Evolutionary conservation across 2,113 vertebrate genomes (phyloP).

Genomic region (Semnornis frantzii): DNA sequence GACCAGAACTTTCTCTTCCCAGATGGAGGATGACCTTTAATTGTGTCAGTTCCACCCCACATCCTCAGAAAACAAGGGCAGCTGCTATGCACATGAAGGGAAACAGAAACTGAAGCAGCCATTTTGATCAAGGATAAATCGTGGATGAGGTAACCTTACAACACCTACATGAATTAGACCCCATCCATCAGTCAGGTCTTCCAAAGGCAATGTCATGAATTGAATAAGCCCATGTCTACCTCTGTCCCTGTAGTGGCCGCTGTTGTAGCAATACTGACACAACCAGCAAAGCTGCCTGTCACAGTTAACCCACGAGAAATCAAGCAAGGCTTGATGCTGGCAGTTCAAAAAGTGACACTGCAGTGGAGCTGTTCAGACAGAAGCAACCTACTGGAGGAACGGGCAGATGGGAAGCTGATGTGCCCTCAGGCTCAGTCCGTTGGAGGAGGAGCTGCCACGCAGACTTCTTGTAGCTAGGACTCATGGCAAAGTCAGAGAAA

Average conservation of each 20-base stretch:
- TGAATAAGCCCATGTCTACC: not conserved
- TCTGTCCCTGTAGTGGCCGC: not conserved
- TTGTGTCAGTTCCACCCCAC: conserved; percentile 65
- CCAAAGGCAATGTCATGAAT: not conserved
- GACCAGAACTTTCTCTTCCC: conserved; percentile 66
- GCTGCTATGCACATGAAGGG: conserved; percentile 63
- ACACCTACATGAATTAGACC: not conserved
- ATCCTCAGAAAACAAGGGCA: conserved; percentile 60
- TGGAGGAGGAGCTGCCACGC: not conserved
- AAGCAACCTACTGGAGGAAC: not conserved
- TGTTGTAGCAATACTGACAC: not conserved
- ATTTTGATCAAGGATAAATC: conserved; percentile 7
- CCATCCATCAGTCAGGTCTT: not conserved
- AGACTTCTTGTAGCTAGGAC: not conserved
- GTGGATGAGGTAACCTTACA: not conserved
- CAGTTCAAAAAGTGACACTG: not conserved
- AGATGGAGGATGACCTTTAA: conserved; percentile 66
- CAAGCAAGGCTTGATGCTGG: not conserved
- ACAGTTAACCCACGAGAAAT: not conserved
- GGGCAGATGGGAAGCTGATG: not conserved
- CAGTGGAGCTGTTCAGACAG: not conserved
- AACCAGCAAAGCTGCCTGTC: not conserved
- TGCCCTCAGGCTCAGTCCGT: not conserved
- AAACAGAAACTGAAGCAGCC: conserved; percentile 14
- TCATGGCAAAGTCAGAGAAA: not conserved